A percentile compares a stretch with the other conserved stretches of the same genome.
phyloP scores from a whole-genome alignment of 1,140 invertebrate genomes.

The Littorina saxatilis region DNA sequence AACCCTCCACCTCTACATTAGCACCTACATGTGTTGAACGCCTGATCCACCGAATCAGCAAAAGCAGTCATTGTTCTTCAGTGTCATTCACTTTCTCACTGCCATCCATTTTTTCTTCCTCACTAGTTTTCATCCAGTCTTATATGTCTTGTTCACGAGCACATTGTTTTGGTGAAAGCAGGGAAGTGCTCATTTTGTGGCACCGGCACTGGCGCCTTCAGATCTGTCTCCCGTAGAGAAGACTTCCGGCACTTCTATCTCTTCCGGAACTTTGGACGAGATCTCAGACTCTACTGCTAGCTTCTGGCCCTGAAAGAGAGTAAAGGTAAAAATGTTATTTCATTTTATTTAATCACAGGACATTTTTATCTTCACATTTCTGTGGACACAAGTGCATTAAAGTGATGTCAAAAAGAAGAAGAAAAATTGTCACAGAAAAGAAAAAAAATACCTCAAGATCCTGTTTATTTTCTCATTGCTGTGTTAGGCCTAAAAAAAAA shows the following conservation, averaged over 20 bases:
- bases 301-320: slow-evolving; percentile 40
- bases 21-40: too few species aligned
- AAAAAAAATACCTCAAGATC: neutral
- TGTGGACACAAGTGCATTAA: neutral
- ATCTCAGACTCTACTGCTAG: slow-evolving; percentile 53
- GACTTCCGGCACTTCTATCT: slow-evolving; percentile 50
- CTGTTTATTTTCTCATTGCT: neutral
- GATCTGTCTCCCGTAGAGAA: slow-evolving; percentile 35
- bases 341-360: neutral
- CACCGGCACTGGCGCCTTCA: too few species aligned
- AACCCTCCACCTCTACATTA: too few species aligned
- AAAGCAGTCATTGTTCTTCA: too few species aligned
- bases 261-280: slow-evolving; percentile 44
- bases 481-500: neutral
- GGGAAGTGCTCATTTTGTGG: too few species aligned
- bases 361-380: neutral
- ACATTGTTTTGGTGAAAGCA: too few species aligned
- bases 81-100: too few species aligned
- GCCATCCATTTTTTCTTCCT: too few species aligned
- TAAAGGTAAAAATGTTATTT: neutral
- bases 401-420: neutral
- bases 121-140: too few species aligned
- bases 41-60: too few species aligned
- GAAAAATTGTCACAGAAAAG: neutral
- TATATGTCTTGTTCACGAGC: too few species aligned